phyloP scores from a whole-genome alignment of 2,113 vertebrate species.

The Neodontobutis hainanensis region DNA sequence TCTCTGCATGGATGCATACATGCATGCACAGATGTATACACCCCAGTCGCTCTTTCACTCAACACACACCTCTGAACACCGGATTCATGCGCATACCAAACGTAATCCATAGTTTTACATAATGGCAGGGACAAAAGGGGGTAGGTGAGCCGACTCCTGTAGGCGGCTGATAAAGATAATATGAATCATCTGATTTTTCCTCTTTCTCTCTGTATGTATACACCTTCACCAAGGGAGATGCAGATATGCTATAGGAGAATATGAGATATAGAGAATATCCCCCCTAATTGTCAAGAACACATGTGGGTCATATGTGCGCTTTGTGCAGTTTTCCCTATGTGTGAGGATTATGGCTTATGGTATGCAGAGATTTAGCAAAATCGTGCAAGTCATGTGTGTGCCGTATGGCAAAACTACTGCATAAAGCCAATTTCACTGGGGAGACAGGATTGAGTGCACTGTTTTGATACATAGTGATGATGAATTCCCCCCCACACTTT shows the following conservation, averaged over 20 bases:
- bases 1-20: conserved; percentile 70
- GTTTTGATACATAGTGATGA: conserved; percentile 52
- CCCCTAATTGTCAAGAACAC: conserved; percentile 64
- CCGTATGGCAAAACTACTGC: conserved; percentile 32
- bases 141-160: conserved; percentile 63
- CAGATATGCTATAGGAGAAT: conserved; percentile 72
- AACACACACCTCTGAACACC: conserved; percentile 62
- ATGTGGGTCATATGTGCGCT: conserved; percentile 69
- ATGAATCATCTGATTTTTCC: conserved; percentile 71
- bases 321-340: conserved; percentile 67
- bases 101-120: conserved; percentile 82
- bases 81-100: conserved; percentile 75
- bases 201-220: conserved; percentile 60
- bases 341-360: conserved; percentile 55
- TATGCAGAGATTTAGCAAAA: conserved; percentile 64
- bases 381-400: conserved; percentile 51
- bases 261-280: conserved; percentile 66
- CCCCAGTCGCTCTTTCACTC: conserved; percentile 38
- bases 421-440: conserved; percentile 43
- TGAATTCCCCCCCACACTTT: conserved; percentile 40
- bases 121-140: conserved; percentile 64
- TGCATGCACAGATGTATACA: conserved; percentile 66
- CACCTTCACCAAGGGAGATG: conserved; percentile 67
- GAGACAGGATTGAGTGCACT: conserved; percentile 33
- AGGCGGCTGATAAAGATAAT: conserved; percentile 78